A percentile compares a stretch with the other conserved stretches of the same genome.
phyloP scores from a whole-genome alignment of 2,888 invertebrate genomes.

The Rhagophthalmus giganteus region DNA sequence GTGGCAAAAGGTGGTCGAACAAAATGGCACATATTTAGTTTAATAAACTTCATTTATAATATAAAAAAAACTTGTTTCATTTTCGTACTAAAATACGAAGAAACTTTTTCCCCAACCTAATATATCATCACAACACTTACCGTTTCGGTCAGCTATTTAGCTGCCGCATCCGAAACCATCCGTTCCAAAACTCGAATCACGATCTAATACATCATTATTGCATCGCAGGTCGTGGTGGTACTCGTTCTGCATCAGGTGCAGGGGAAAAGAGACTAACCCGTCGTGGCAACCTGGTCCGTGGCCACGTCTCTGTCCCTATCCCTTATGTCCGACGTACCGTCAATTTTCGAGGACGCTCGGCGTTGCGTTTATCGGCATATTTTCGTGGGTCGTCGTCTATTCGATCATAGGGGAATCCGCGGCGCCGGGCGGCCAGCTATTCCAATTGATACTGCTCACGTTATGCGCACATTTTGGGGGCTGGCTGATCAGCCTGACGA shows the following conservation, averaged over 20 bases:
- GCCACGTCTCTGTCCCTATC: slow-evolving; percentile 81
- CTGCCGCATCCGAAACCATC: too few species aligned
- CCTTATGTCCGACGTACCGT: slow-evolving; percentile 82
- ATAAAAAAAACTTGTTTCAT: too few species aligned
- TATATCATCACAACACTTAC: too few species aligned
- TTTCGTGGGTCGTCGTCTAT: slow-evolving; percentile 78
- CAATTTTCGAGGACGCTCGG: slow-evolving; percentile 78
- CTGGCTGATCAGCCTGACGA: slow-evolving; percentile 76
- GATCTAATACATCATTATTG: neutral
- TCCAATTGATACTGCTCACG: slow-evolving; percentile 73
- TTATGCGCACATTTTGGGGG: slow-evolving; percentile 82
- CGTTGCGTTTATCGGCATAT: slow-evolving; percentile 70
- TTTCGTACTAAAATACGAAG: too few species aligned
- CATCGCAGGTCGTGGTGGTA: slow-evolving; percentile 79
- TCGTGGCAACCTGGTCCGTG: slow-evolving; percentile 83
- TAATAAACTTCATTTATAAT: too few species aligned
- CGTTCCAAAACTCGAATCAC: too few species aligned
- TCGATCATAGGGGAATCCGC: slow-evolving; percentile 76
- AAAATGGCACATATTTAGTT: too few species aligned
- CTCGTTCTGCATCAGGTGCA: slow-evolving; percentile 78
- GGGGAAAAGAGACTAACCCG: slow-evolving; percentile 66
- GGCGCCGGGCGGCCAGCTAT: slow-evolving; percentile 82
- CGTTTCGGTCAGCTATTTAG: too few species aligned
- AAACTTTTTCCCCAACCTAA: too few species aligned
- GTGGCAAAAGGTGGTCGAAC: too few species aligned